Percentiles rank a stretch among this genome's conserved stretches.
These are phyloP conservation scores for Kryptolebias marmoratus DNA, from an alignment of 2,113 vertebrate species.

Conservation along the genomic window DNA sequence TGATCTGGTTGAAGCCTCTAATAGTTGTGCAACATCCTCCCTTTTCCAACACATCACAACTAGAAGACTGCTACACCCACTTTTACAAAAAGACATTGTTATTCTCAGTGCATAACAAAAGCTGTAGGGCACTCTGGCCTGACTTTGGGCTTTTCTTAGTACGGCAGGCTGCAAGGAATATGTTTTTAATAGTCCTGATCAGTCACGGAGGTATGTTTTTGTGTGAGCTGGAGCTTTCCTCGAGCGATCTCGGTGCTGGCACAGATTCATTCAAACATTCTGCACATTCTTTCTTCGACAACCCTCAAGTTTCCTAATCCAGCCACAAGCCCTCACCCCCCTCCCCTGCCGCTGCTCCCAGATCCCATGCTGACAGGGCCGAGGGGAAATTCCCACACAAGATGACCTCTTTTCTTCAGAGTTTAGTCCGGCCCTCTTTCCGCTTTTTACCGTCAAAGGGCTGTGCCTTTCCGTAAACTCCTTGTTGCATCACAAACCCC, in stretches of 20 bases:
- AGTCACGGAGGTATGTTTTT: too few relatives aligned
- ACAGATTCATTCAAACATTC: conserved; percentile 52
- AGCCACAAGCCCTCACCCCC: conserved; percentile 21
- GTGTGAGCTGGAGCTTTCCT: not conserved
- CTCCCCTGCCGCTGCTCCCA: conserved; percentile 27
- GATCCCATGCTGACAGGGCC: conserved; percentile 52
- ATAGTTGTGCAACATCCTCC: conserved; percentile 80
- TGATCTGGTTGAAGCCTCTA: conserved; percentile 67
- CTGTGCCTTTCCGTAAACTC: conserved; percentile 78
- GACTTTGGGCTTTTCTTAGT: too few relatives aligned
- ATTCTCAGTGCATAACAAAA: conserved; percentile 51
- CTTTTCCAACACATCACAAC: conserved; percentile 70
- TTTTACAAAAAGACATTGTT: conserved; percentile 61
- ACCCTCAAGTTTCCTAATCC: conserved; percentile 31
- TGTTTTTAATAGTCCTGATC: too few relatives aligned
- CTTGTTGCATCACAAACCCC: conserved; percentile 72
- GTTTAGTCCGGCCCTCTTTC: conserved; percentile 71
- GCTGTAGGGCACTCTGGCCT: not conserved
- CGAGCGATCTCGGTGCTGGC: conserved; percentile 25
- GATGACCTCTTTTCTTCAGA: conserved; percentile 71
- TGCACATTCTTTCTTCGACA: conserved; percentile 62
- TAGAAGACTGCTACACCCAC: conserved; percentile 69
- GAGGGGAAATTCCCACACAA: conserved; percentile 80
- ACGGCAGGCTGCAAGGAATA: too few relatives aligned
- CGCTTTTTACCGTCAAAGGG: conserved; percentile 81